Percentiles rank a stretch among this genome's conserved stretches.
Conservation (phyloP, 2,797 vertebrate species). For the Pristis pectinata region DNA sequence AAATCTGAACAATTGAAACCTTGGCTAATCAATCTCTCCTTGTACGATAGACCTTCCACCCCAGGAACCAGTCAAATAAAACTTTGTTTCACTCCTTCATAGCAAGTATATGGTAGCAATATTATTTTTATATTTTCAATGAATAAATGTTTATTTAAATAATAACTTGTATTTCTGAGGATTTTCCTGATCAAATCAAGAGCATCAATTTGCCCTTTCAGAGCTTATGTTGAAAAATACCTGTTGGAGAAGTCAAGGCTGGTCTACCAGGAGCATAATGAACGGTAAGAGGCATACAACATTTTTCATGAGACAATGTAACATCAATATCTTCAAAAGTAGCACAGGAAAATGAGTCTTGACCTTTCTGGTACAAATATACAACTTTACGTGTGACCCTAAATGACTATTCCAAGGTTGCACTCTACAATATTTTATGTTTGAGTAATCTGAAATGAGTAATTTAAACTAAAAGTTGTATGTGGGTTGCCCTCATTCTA, state of each 20-base stretch:
- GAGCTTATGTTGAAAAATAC: conserved; percentile 96
- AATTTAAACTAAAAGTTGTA: background rate
- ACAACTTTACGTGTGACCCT: background rate
- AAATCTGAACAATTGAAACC: no score
- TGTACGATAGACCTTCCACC: no score
- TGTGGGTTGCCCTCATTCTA: no score
- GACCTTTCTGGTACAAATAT: background rate
- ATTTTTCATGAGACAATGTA: background rate
- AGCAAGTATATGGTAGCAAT: background rate
- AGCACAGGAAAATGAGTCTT: background rate
- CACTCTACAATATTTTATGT: background rate
- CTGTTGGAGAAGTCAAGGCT: conserved; percentile 94
- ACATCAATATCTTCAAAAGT: background rate
- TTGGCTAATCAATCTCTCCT: no score
- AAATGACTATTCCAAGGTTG: background rate
- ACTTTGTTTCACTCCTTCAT: background rate
- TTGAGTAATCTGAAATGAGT: background rate
- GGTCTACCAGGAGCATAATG: conserved; percentile 97
- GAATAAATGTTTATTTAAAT: background rate
- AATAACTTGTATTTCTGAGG: background rate
- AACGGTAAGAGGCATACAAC: conserved; percentile 64
- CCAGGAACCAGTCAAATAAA: background rate
- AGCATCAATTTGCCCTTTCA: conserved; percentile 47
- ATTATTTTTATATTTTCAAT: background rate
- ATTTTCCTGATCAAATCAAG: background rate